These are phyloP conservation scores for Myopa tessellatipennis DNA, from an alignment of 2,888 invertebrate genomes.

Conservation along the genomic window DNA sequence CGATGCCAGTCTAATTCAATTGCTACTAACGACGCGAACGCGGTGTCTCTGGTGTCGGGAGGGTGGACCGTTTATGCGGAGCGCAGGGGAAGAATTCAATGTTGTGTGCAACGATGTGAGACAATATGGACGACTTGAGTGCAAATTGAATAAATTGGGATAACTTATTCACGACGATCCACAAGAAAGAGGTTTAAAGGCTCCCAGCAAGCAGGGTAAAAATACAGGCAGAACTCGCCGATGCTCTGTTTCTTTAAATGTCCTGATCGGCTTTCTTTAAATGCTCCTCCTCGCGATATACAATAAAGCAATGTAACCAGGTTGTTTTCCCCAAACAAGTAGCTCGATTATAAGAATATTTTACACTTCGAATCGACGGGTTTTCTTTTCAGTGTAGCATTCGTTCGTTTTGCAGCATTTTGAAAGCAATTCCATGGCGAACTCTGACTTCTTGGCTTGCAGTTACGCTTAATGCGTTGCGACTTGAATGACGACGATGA, in stretches of 20 bases:
- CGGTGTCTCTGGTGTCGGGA: not conserved
- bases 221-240: too few relatives aligned
- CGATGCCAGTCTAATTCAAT: constrained; percentile 54
- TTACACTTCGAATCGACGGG: too few relatives aligned
- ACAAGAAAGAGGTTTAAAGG: not conserved
- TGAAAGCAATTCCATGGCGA: constrained; percentile 25
- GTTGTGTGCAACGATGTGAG: constrained; percentile 28
- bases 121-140: constrained; percentile 12
- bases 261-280: too few relatives aligned
- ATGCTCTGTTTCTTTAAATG: too few relatives aligned
- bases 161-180: not conserved
- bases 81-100: constrained; percentile 10
- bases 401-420: not conserved
- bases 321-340: too few relatives aligned
- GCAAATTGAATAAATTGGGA: not conserved
- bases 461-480: constrained; percentile 55
- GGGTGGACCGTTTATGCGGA: not conserved
- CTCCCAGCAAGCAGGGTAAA: too few relatives aligned
- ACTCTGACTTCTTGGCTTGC: constrained; percentile 8
- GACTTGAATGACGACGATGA: constrained; percentile 66
- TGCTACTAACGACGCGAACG: constrained; percentile 49
- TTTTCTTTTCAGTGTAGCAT: constrained; percentile 6
- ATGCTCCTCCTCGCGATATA: too few relatives aligned
- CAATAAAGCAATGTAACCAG: too few relatives aligned
- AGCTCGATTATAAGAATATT: too few relatives aligned